Percentiles rank a stretch among this genome's conserved stretches.
Conservation (phyloP, 2,888 invertebrate genomes). For the Micoletzkya japonica region DNA sequence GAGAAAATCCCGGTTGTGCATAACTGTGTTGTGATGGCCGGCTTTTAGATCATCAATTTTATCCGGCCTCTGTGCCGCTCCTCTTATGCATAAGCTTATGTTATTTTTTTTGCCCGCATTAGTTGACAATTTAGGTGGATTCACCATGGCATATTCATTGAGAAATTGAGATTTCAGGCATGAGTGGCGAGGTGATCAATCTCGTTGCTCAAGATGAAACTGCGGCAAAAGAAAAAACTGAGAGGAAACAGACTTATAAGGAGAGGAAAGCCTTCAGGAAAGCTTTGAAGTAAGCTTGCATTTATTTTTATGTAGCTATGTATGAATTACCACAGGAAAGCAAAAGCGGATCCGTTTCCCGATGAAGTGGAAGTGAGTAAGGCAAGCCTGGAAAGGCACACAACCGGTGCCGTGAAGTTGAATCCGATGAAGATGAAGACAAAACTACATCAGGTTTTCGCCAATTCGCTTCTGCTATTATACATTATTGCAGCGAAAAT, state of each 20-base stretch:
- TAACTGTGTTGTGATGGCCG: too few relatives aligned
- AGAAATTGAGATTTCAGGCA: too few relatives aligned
- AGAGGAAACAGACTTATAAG: slow-evolving; percentile 3
- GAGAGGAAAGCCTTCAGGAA: background rate
- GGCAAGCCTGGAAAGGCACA: slow-evolving; percentile 28
- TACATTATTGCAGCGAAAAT: background rate
- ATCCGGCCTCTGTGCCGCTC: too few relatives aligned
- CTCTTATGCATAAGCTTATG: too few relatives aligned
- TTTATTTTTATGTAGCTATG: background rate
- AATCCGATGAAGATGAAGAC: slow-evolving; percentile 32
- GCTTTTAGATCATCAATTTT: too few relatives aligned
- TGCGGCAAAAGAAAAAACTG: background rate
- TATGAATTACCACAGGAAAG: background rate
- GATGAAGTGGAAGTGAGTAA: slow-evolving; percentile 14
- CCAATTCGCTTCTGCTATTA: background rate
- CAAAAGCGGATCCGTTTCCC: slow-evolving; percentile 29
- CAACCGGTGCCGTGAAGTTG: slow-evolving; percentile 30
- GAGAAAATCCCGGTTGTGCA: too few relatives aligned
- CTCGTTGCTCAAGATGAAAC: slow-evolving; percentile 19
- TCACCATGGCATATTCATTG: too few relatives aligned
- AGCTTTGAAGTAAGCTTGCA: background rate
- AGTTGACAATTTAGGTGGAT: too few relatives aligned
- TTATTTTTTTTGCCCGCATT: too few relatives aligned
- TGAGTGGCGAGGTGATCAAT: background rate
- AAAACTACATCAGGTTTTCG: slow-evolving; percentile 7